A percentile compares a stretch with the other conserved stretches of the same genome.
phyloP scores from a whole-genome alignment of 2,888 invertebrate genomes.

The Ferrisia virgata region DNA sequence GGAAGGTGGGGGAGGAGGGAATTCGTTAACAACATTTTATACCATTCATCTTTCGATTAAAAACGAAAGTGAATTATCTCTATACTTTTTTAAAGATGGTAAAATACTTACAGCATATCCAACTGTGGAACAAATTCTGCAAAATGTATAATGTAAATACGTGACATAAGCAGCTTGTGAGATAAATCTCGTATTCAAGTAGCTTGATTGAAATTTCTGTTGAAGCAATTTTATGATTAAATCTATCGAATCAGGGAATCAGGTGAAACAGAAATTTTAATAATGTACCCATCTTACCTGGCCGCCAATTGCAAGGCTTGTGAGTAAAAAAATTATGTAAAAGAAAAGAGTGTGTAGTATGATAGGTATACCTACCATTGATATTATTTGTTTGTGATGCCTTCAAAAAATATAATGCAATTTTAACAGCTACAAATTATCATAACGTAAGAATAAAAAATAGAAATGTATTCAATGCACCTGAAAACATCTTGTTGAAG shows the following conservation, averaged over 20 bases:
- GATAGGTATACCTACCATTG: background rate
- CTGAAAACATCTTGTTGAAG: background rate
- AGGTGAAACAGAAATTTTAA: background rate
- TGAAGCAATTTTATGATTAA: background rate
- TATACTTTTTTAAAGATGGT: no score
- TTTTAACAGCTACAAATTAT: no score
- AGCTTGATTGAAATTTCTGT: background rate
- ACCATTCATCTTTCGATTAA: no score
- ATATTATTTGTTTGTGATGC: background rate
- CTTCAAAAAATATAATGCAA: no score
- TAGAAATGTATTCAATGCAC: background rate
- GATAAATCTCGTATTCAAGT: background rate
- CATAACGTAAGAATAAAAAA: background rate
- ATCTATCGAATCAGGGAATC: background rate
- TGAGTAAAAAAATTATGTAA: background rate
- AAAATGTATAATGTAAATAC: background rate
- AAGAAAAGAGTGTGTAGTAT: background rate
- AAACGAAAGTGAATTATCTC: no score
- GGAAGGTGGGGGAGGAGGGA: no score
- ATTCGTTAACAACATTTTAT: no score
- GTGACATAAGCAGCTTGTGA: background rate
- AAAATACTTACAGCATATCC: no score
- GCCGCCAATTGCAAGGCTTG: background rate
- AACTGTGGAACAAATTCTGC: background rate
- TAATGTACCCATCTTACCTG: background rate